A percentile compares a stretch with the other conserved stretches of the same genome.
Conservation (phyloP, 2,113 vertebrate species). For the Redunca redunca region DNA sequence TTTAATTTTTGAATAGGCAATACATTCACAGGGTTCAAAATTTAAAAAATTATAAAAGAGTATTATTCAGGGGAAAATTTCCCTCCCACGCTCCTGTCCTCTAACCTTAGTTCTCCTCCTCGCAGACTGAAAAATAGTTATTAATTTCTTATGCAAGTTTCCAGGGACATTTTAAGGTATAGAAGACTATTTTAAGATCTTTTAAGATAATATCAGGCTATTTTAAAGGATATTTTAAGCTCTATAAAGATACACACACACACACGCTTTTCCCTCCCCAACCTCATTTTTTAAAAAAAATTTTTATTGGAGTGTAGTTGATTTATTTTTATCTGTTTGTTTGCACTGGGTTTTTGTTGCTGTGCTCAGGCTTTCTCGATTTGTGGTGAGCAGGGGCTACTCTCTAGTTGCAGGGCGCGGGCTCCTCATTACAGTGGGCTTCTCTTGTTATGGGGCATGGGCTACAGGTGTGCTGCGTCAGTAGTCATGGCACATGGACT, state of each 20-base stretch:
- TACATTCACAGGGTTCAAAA: conserved; percentile 52
- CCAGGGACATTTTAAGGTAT: conserved; percentile 16
- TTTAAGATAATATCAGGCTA: neutral
- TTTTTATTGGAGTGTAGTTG: neutral
- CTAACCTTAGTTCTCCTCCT: neutral
- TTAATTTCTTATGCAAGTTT: conserved; percentile 28
- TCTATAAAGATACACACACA: neutral
- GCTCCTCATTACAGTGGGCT: neutral
- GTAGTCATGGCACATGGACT: neutral
- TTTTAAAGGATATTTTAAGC: neutral
- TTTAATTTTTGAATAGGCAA: conserved; percentile 66
- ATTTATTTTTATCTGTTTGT: neutral
- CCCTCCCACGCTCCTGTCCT: conserved; percentile 4
- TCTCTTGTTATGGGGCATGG: neutral
- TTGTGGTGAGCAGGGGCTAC: neutral
- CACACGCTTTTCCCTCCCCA: neutral
- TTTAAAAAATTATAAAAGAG: conserved; percentile 44
- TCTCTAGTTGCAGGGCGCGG: neutral
- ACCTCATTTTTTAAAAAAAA: neutral
- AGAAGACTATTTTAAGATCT: conserved; percentile 21
- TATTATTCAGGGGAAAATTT: conserved; percentile 41
- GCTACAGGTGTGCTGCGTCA: neutral
- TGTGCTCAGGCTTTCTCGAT: neutral
- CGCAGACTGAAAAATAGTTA: neutral
- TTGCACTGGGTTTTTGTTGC: neutral